These are phyloP conservation scores for Dendrolimus kikuchii DNA, from an alignment of 1,140 invertebrate species.

Conservation along the genomic window DNA sequence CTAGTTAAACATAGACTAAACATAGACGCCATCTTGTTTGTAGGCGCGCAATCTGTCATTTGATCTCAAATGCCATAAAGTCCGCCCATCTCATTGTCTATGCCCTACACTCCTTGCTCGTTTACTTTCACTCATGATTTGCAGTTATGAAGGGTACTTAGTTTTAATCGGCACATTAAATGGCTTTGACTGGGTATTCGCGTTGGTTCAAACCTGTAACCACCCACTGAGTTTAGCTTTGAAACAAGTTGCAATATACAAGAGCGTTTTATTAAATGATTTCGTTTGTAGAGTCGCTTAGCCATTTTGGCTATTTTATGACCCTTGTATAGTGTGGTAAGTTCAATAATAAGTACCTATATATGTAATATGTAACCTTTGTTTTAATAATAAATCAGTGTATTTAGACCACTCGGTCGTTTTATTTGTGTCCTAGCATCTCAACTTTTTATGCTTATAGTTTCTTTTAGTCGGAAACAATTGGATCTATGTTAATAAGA, in stretches of 20 bases:
- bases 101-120: conserved; percentile 13
- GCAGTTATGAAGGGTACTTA: conserved; percentile 14
- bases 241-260: conserved; percentile 10
- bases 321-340: conserved; percentile 5
- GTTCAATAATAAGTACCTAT: no score
- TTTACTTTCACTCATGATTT: conserved; percentile 16
- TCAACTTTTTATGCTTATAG: no score
- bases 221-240: background rate
- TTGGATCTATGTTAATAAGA: no score
- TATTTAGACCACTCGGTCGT: no score
- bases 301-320: conserved; percentile 3
- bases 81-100: conserved; percentile 27
- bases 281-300: background rate
- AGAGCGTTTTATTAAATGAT: background rate
- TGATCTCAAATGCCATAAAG: conserved; percentile 30
- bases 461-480: no score
- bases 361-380: no score
- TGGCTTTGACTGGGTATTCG: conserved; percentile 1
- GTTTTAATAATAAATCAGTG: background rate
- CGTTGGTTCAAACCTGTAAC: no score
- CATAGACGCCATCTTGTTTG: conserved; percentile 4
- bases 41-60: conserved; percentile 22
- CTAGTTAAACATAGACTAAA: conserved; percentile 12
- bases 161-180: conserved; percentile 13
- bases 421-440: no score